These are phyloP conservation scores for Sycophila texana DNA, from an alignment of 2,888 invertebrate genomes.

Conservation along the genomic window DNA sequence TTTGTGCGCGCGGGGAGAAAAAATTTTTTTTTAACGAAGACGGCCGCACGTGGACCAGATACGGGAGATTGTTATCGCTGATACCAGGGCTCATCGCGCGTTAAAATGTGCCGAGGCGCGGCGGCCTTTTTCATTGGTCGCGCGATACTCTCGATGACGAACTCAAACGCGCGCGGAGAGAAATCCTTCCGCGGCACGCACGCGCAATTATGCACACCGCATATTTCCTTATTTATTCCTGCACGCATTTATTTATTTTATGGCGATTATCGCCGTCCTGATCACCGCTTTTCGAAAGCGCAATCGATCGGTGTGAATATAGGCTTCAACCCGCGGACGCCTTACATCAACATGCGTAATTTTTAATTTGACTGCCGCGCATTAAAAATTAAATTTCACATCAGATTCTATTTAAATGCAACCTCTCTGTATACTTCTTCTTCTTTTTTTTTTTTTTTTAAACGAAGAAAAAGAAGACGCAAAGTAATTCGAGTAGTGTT, in stretches of 20 bases:
- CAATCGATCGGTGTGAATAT: conserved; percentile 5
- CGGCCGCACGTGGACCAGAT: neutral
- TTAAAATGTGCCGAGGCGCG: conserved; percentile 3
- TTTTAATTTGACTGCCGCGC: conserved; percentile 5
- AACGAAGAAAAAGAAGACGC: too few relatives aligned
- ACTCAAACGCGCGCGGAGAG: neutral
- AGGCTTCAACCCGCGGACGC: conserved; percentile 6
- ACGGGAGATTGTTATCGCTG: conserved; percentile 30
- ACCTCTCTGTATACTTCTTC: too few relatives aligned
- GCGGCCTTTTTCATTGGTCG: conserved; percentile 16
- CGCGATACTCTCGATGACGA: conserved; percentile 26
- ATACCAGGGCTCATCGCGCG: neutral
- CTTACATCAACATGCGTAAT: conserved; percentile 2
- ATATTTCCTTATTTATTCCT: conserved; percentile 36
- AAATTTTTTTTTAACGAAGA: neutral
- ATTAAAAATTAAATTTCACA: too few relatives aligned
- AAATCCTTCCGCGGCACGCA: neutral
- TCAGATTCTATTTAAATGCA: too few relatives aligned
- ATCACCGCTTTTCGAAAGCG: conserved; percentile 30
- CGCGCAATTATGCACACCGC: too few relatives aligned
- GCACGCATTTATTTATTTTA: conserved; percentile 18
- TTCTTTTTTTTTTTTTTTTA: too few relatives aligned
- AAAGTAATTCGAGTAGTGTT: too few relatives aligned
- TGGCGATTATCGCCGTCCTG: conserved; percentile 21
- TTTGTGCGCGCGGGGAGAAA: neutral